A percentile compares a stretch with the other conserved stretches of the same genome.
These are phyloP conservation scores for Megaceryle maxima DNA, from an alignment of 2,113 vertebrate genomes.

Conservation along the genomic window DNA sequence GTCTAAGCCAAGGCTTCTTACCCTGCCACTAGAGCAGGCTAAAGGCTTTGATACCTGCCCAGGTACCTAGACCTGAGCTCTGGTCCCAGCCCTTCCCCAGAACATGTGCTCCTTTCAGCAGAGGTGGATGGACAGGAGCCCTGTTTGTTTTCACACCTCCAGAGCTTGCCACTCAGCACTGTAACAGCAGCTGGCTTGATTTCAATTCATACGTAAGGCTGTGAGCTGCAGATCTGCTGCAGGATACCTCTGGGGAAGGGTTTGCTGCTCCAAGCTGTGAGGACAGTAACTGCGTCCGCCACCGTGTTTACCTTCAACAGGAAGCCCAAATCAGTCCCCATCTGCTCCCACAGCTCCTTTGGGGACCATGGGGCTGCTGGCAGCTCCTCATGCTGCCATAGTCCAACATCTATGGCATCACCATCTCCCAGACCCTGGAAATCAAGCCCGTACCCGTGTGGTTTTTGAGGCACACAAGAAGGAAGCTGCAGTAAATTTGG, in stretches of 20 bases:
- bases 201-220: neutral
- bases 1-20: neutral
- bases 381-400: fast-evolving
- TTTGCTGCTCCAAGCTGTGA: neutral
- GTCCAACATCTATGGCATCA: neutral
- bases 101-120: neutral
- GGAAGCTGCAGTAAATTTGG: neutral
- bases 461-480: neutral
- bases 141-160: neutral
- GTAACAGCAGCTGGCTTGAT: fast-evolving
- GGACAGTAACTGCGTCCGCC: neutral
- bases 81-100: neutral
- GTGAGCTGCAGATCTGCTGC: neutral
- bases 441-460: neutral
- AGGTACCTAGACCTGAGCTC: neutral
- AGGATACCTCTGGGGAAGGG: neutral
- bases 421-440: neutral
- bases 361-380: neutral
- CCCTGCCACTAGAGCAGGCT: neutral
- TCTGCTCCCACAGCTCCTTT: neutral
- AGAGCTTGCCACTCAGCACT: neutral
- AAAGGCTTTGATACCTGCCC: neutral
- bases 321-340: neutral
- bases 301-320: neutral
- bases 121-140: fast-evolving